Conservation (phyloP, 2,888 invertebrate species). For the Dryobota labecula region DNA sequence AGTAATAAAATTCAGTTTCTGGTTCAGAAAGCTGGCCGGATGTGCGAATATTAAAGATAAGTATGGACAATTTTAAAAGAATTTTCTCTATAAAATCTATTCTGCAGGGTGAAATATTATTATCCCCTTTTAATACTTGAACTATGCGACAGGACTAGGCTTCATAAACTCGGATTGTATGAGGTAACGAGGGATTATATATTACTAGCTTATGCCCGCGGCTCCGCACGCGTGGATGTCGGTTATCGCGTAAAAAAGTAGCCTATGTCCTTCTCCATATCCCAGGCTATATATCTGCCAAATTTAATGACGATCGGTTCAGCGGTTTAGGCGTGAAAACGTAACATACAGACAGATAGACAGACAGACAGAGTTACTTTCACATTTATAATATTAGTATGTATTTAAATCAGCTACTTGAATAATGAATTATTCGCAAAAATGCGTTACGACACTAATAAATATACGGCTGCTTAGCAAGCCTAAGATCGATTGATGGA, state of each 20-base stretch:
- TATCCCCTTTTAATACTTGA: conserved; percentile 34
- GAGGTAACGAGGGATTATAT: conserved; percentile 7
- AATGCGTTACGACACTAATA: conserved; percentile 12
- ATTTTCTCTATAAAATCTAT: conserved; percentile 48
- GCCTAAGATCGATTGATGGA: conserved; percentile 40
- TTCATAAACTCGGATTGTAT: conserved; percentile 3
- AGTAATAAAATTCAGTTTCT: conserved; percentile 35
- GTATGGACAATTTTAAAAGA: conserved; percentile 38
- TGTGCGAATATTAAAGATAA: conserved; percentile 32
- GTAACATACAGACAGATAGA: too few relatives aligned
- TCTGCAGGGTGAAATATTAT: conserved; percentile 46
- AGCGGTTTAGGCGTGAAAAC: too few relatives aligned
- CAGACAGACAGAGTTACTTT: too few relatives aligned
- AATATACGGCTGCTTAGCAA: conserved; percentile 27
- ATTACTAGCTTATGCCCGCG: too few relatives aligned
- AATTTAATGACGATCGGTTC: too few relatives aligned
- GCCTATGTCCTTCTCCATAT: too few relatives aligned
- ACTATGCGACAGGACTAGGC: conserved; percentile 27
- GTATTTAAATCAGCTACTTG: conserved; percentile 14
- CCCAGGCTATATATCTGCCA: too few relatives aligned
- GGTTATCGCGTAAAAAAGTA: too few relatives aligned
- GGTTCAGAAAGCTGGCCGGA: conserved; percentile 30
- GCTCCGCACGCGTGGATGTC: too few relatives aligned
- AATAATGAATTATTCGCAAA: conserved; percentile 28
- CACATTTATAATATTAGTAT: too few relatives aligned